Conservation (phyloP, 2,888 invertebrate species). For the Sminthurinus aureus region DNA sequence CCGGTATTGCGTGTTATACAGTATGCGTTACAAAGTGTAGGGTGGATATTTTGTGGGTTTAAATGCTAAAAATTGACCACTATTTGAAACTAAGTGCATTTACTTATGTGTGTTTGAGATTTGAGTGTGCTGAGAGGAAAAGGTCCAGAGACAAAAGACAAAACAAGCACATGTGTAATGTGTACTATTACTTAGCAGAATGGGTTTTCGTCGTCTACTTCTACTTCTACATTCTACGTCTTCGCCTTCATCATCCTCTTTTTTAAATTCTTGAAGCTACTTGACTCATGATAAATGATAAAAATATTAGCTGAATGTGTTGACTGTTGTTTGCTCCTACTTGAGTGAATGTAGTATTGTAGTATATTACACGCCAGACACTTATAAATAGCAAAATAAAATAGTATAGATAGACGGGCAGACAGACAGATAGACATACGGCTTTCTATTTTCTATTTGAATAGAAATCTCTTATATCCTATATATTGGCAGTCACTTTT, state of each 20-base stretch:
- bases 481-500: slow-evolving; percentile 39
- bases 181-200: no score
- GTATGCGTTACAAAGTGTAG: neutral
- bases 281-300: slow-evolving; percentile 30
- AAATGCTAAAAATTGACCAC: neutral
- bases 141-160: no score
- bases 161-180: no score
- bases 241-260: neutral
- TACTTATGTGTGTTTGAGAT: neutral
- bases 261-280: neutral
- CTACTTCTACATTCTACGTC: neutral
- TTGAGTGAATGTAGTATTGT: neutral
- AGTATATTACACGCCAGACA: neutral
- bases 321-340: neutral
- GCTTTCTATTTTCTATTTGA: neutral
- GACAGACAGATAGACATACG: no score
- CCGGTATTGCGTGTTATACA: neutral
- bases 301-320: slow-evolving; percentile 37
- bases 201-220: no score
- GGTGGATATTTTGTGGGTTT: neutral
- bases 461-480: neutral
- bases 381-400: neutral
- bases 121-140: neutral
- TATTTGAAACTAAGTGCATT: neutral
- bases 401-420: no score